Evolutionary conservation across 2,888 invertebrate species (phyloP), one percentile per base, ranked within the genome.

Genomic region (Volucella zonaria): DNA sequence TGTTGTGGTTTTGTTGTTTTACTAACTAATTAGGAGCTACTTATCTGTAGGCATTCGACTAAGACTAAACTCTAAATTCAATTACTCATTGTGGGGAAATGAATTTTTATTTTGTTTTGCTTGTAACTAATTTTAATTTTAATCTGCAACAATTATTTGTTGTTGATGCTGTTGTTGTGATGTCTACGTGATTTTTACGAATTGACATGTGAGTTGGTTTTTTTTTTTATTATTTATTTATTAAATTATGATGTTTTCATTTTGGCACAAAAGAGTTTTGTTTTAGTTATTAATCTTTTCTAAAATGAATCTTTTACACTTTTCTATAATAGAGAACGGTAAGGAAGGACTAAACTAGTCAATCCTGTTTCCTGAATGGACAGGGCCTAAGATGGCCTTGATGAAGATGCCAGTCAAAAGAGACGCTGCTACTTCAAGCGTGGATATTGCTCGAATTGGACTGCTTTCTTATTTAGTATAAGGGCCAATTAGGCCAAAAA

Each of bases 151-250:
- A 31, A 31, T 31, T 42, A 54, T 40, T 79, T 59, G 54, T 70
- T 74, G 64, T 70, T 74, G 64, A 18, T 61, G 49, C 54, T 52
- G 66, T 40, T 76, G 18, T 52, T 61, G 61, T 71, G 59, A 78
- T 47, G 54, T 70, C 59, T 83, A 76, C 54, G 66, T 76, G 75
- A 76, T 61, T 71, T 76, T 58, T 78, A 70, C 54, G 66, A 83
- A 83, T 83, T 83, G 83, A 83, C 83, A 83, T 75, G 68, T 75
- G 79, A 80, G 54, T 61, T n/a, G n/a, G n/a, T n/a, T n/a, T n/a
- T n/a, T 80, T 31, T 54, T 71, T n/a, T 78, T 59, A 40, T 51
- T 68, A n/a, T 74, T 42, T 61, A 51, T 15, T 42, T 74, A 23
- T 23, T 23, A 61, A 66, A 66, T 70, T 1, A 61, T 79, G 56